Evolutionary conservation across 2,113 vertebrate species (phyloP), one percentile per base, ranked within the genome.

Genomic region (Platichthys stellatus): DNA sequence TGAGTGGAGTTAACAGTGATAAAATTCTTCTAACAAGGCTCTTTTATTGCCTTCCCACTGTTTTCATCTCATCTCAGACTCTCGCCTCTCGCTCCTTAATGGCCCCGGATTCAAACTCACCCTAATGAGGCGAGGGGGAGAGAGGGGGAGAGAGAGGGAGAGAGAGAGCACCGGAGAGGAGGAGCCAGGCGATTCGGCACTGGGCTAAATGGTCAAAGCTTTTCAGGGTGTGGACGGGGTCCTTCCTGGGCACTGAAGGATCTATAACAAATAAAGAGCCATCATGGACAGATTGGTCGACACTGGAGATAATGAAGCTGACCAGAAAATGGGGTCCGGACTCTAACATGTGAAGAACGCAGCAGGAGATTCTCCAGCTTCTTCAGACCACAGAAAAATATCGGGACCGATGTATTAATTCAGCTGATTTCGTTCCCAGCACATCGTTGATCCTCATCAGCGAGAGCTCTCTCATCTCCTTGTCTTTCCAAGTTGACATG

Each of bases 21-120:
- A 91, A 92, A 91, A 87, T 72, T 83, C 78, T 78, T 81, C 85
- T 86, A 92, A 91, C 84, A 88, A 89, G 90, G 51, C 77, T 77
- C 56, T 84, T 90, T 89, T 90, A 91, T 84, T 84, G 86, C 83
- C 88, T 80, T 86, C 89, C 87, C 51, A 78, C 88, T 90, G 86
- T 80, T 92, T 84, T 71, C 74, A 81, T 92, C 80, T 88, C 78
- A 85, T 87, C 81, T 79, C 86, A 81, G 85, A 71, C 76, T 54
- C 84, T 74, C 38, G 63, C 75, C 31, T 71, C 47, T n/a, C 26
- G 56, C 69, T 83, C 70, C 59, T 82, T 89, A 83, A 90, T 80
- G 84, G 78, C 74, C 76, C 70, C 35, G 28, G 72, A 88, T 86
- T 80, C 64, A 84, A 82, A 92, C 69, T 70, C 51, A 35, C 66